A percentile compares a stretch with the other conserved stretches of the same genome.
These are phyloP conservation scores for Virgularia gustaviana DNA, from an alignment of 92 coral and sea anemone genomes.

Conservation along the genomic window DNA sequence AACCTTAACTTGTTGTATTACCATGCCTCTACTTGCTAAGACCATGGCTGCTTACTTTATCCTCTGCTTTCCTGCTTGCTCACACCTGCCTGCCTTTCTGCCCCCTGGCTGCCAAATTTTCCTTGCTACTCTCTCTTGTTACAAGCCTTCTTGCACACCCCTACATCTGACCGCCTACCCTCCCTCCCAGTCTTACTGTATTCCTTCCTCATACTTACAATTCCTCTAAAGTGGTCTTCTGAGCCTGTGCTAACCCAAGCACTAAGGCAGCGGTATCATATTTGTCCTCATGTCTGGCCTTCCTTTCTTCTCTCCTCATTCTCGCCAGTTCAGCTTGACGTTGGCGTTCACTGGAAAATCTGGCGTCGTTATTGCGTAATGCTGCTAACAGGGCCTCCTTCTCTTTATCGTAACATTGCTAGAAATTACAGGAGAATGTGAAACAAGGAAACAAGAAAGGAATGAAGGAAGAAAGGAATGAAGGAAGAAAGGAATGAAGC, in stretches of 20 bases:
- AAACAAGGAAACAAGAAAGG: background rate
- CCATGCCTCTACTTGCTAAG: background rate
- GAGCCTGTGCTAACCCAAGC: conserved; percentile 84
- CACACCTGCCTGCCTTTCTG: too few relatives aligned
- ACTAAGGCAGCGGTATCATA: conserved; percentile 87
- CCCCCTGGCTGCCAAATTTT: too few relatives aligned
- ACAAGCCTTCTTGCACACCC: background rate
- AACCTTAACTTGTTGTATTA: background rate
- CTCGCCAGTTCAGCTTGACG: conserved; percentile 92
- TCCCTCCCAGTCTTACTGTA: background rate
- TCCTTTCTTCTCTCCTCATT: conserved; percentile 79
- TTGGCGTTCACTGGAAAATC: conserved; percentile 72
- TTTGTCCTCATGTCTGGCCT: conserved; percentile 84
- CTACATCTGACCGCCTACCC: background rate
- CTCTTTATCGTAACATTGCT: conserved; percentile 83
- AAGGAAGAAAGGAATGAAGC: background rate
- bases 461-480: background rate
- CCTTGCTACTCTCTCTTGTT: too few relatives aligned
- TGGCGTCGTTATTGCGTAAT: conserved; percentile 67
- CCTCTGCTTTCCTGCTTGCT: too few relatives aligned
- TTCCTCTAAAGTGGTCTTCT: conserved; percentile 74
- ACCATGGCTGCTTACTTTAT: too few relatives aligned
- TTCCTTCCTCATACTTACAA: conserved; percentile 50
- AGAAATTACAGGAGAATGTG: too few relatives aligned
- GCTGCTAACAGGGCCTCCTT: conserved; percentile 71